Conservation (phyloP, 2,888 invertebrate genomes). For the Tetragonisca angustula region DNA sequence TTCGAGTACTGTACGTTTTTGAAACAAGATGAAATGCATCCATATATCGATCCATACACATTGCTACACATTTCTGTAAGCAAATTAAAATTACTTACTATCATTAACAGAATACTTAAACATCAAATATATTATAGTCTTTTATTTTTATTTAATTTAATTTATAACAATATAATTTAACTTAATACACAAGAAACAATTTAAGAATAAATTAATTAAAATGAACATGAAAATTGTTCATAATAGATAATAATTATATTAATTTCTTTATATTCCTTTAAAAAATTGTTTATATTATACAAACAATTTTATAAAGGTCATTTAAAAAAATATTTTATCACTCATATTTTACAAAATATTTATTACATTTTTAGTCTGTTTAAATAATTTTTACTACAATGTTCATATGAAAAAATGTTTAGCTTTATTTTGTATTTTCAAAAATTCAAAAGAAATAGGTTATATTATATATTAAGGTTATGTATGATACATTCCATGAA, state of each 20-base stretch:
- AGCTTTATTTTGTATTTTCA: neutral
- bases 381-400: neutral
- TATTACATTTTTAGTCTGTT: neutral
- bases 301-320: neutral
- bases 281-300: too few species aligned
- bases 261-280: neutral
- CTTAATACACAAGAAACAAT: too few species aligned
- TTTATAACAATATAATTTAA: neutral
- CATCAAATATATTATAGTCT: neutral
- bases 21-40: slow-evolving; percentile 98
- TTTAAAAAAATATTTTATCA: neutral
- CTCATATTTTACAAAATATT: slow-evolving; percentile 3
- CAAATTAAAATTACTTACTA: slow-evolving; percentile 49
- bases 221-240: too few species aligned
- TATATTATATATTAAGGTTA: slow-evolving; percentile 46
- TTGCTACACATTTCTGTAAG: slow-evolving; percentile 96
- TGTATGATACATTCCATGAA: slow-evolving; percentile 3
- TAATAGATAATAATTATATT: too few species aligned
- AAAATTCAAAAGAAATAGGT: neutral
- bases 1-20: slow-evolving; percentile 92
- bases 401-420: neutral
- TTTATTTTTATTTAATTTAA: neutral
- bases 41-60: slow-evolving; percentile 99
- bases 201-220: too few species aligned
- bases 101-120: neutral